Evolutionary conservation across 2,113 vertebrate genomes (phyloP), one percentile per base, ranked within the genome.

Genomic region (Morphnarchus princeps): DNA sequence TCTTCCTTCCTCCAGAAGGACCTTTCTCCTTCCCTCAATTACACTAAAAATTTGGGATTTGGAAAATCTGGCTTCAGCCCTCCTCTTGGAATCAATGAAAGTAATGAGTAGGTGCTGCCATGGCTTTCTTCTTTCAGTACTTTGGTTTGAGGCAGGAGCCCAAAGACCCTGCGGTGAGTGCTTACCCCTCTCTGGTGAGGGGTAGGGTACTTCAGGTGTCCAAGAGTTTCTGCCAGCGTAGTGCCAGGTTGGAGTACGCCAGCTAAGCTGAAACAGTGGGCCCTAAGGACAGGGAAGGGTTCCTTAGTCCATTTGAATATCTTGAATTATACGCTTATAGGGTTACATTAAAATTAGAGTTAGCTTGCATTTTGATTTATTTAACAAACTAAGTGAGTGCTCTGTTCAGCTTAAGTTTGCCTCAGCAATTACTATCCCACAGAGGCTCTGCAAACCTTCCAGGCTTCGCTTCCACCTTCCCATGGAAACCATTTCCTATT

Each of bases 301-400:
- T 95, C 71, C 38, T 87, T 76, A 87, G 43, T 82, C 85, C 25
- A 42, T 76, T 50, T 74, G 38, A 89, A 20, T 85, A 72, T 52
- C 47, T 91, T 11, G 26, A 94, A 57, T 36, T 93, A 10, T 16
- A 26, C 17, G 21, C 80, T 93, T 82, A 83, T 8, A 74, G 20
- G 22, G 29, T 82, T 80, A 54, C 59, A 88, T 91, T 89, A 86
- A 95, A 95, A 78, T 89, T 54, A 67, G 89, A 95, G 94, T 79
- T 91, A 70, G 25, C 82, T 89, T 84, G 58, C 83, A 52, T 87
- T 93, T 94, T 93, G 49, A 91, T 95, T 95, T 97, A 94, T 97
- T 96, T 93, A 95, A 93, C 85, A 94, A 88, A 93, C 82, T 71
- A 22, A 91, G 66, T 50, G 78, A 95, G 45, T 71, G 54, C 52